phyloP scores from a whole-genome alignment of 2,888 invertebrate genomes.

The Galerucella nymphaeae region DNA sequence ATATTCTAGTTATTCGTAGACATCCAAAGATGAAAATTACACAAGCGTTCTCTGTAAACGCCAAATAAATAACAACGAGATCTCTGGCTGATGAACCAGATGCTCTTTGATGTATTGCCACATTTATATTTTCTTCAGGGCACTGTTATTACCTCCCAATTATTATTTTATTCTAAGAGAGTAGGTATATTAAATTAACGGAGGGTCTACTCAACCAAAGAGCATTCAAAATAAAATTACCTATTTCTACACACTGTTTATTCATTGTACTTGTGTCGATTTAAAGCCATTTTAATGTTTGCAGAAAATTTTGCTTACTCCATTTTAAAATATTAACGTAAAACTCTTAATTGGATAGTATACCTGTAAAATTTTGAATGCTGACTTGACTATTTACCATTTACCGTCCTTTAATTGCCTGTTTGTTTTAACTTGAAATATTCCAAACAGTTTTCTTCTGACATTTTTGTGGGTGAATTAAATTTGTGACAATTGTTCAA shows the following conservation, averaged over 20 bases:
- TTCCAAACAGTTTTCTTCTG: no score
- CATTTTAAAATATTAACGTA: no score
- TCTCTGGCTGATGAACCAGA: conserved; percentile 24
- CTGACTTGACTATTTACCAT: no score
- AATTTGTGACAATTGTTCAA: no score
- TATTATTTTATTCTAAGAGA: conserved; percentile 30
- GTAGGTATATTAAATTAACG: conserved; percentile 27
- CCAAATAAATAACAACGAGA: conserved; percentile 24
- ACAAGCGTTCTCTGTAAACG: conserved; percentile 18
- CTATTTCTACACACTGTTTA: neutral
- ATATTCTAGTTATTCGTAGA: neutral
- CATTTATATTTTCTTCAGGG: conserved; percentile 32
- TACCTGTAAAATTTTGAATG: no score
- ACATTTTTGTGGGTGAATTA: no score
- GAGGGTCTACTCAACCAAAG: conserved; percentile 1
- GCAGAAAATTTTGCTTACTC: no score
- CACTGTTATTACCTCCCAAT: conserved; percentile 32
- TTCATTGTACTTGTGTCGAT: neutral
- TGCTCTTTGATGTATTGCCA: conserved; percentile 34
- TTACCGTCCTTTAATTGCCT: no score
- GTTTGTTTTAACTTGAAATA: no score
- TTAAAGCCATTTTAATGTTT: neutral
- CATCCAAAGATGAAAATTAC: conserved; percentile 13
- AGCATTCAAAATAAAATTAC: conserved; percentile 11
- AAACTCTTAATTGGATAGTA: no score